Evolutionary conservation across 2,797 vertebrate genomes (phyloP).

Genomic region (Epinephelus awoara): DNA sequence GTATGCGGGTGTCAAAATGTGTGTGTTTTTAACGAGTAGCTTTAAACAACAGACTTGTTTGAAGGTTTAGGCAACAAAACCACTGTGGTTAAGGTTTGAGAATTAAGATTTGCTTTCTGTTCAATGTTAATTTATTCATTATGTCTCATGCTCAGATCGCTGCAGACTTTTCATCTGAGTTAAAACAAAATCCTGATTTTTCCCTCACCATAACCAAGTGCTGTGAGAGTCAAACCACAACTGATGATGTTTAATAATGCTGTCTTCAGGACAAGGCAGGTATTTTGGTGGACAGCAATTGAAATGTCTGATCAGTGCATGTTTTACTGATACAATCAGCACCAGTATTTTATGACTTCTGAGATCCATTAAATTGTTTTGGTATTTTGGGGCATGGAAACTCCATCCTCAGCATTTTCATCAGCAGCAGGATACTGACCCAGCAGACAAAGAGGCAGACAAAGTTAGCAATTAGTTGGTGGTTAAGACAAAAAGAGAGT

Average conservation of each 20-base stretch:
- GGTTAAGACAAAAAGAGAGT: neutral
- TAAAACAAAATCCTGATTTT: too few species aligned
- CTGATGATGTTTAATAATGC: too few species aligned
- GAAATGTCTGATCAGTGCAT: too few species aligned
- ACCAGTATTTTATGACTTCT: too few species aligned
- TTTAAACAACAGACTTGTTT: constrained; percentile 14
- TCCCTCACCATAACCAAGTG: too few species aligned
- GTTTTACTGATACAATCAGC: too few species aligned
- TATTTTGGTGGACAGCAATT: too few species aligned
- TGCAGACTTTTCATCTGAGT: neutral
- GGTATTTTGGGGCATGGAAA: too few species aligned
- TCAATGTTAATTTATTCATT: neutral
- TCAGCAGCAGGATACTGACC: neutral
- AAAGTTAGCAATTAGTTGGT: neutral
- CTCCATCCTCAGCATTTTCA: neutral
- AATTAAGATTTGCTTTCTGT: neutral
- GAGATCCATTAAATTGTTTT: too few species aligned
- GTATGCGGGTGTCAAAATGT: constrained; percentile 38
- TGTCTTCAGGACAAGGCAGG: too few species aligned
- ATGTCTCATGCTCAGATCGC: neutral
- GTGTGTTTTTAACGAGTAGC: neutral
- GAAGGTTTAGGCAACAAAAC: neutral
- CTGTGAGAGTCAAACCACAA: too few species aligned
- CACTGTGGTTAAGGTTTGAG: neutral
- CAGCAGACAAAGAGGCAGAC: neutral